A percentile compares a stretch with the other conserved stretches of the same genome.
Conservation (phyloP, 2,797 vertebrate species). For the Peromyscus nudipes region DNA sequence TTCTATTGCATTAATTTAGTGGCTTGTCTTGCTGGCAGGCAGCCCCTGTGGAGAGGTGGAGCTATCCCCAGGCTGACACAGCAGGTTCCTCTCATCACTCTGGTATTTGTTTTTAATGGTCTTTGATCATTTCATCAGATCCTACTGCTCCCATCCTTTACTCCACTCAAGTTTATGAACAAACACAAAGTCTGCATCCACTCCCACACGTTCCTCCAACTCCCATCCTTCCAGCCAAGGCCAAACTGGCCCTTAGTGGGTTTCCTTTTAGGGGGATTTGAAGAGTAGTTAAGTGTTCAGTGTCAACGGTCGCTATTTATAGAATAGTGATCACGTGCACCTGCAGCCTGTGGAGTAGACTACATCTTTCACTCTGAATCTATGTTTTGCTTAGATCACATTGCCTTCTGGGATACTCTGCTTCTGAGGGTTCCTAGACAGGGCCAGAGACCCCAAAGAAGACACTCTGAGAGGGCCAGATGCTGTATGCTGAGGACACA, state of each 20-base stretch:
- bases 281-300: background rate
- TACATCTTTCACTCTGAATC: background rate
- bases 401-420: background rate
- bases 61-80: background rate
- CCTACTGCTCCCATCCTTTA: background rate
- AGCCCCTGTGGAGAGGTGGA: background rate
- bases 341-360: background rate
- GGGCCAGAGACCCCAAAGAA: background rate
- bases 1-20: background rate
- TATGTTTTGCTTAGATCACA: background rate
- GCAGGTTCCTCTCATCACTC: background rate
- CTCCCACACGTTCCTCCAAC: background rate
- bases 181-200: background rate
- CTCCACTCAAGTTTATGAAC: constrained; percentile 4
- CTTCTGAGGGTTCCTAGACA: background rate
- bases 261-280: background rate
- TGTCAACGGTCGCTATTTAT: background rate
- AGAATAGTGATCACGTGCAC: background rate
- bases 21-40: constrained; percentile 42
- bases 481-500: background rate
- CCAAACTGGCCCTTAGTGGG: background rate
- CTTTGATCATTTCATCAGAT: background rate
- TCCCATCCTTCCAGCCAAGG: background rate
- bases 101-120: constrained; percentile 10
- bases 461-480: background rate